Conservation (phyloP, 2,888 invertebrate genomes). For the Drosophila prostipennis region DNA sequence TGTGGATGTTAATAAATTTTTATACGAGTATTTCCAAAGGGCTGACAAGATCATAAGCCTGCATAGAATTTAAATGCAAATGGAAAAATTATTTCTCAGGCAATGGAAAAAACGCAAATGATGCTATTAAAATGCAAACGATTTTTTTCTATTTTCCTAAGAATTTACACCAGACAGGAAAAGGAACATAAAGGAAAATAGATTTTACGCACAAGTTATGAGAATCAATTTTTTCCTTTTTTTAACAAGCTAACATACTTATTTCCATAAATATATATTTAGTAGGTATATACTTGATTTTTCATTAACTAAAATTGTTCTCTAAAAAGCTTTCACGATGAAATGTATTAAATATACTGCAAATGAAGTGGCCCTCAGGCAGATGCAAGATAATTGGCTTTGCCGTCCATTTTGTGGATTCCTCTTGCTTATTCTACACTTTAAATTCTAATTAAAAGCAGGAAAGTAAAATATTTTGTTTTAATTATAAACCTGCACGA, state of each 20-base stretch:
- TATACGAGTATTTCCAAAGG: slow-evolving; percentile 24
- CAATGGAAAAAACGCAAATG: slow-evolving; percentile 47
- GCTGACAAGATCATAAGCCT: slow-evolving; percentile 58
- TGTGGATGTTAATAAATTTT: slow-evolving; percentile 4
- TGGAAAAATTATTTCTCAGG: slow-evolving; percentile 44
- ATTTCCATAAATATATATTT: not conserved
- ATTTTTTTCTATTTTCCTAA: slow-evolving; percentile 8
- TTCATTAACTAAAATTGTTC: not conserved
- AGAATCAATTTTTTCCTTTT: not conserved
- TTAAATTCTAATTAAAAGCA: slow-evolving; percentile 2
- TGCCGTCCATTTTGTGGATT: not conserved
- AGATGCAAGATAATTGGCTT: not conserved
- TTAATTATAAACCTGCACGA: slow-evolving; percentile 4
- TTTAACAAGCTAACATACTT: not conserved
- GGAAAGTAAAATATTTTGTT: slow-evolving; percentile 10
- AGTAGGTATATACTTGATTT: not conserved
- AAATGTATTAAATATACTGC: not conserved
- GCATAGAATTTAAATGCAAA: slow-evolving; percentile 69
- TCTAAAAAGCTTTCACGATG: not conserved
- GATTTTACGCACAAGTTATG: not conserved
- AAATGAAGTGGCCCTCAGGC: not conserved
- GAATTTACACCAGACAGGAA: not conserved
- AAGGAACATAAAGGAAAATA: not conserved
- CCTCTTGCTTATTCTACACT: not conserved
- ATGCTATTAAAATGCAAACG: slow-evolving; percentile 56